Conservation (phyloP, 2,888 invertebrate species). For the Odontocolon sp. region DNA sequence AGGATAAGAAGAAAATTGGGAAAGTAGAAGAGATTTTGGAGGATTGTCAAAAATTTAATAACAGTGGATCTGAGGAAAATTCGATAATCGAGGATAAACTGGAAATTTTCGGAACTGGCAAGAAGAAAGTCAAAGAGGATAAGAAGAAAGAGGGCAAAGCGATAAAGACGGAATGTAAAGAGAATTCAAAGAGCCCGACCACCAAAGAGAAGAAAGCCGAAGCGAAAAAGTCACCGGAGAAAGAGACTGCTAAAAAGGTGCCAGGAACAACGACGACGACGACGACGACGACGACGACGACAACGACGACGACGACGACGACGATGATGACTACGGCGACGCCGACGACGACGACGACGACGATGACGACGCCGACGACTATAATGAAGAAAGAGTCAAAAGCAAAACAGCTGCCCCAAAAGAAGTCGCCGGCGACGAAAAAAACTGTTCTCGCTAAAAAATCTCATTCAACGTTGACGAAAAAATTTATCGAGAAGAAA, state of each 20-base stretch:
- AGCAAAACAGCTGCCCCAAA: slow-evolving; percentile 60
- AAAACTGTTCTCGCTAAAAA: slow-evolving; percentile 71
- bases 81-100: slow-evolving; percentile 58
- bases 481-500: slow-evolving; percentile 77
- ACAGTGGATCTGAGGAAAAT: slow-evolving; percentile 57
- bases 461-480: slow-evolving; percentile 71
- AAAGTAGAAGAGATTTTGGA: slow-evolving; percentile 56
- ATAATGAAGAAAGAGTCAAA: slow-evolving; percentile 70
- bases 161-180: slow-evolving; percentile 72
- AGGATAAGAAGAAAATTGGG: slow-evolving; percentile 62
- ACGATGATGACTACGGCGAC: slow-evolving; percentile 55
- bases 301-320: slow-evolving; percentile 29
- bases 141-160: slow-evolving; percentile 75
- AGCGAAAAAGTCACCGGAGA: slow-evolving; percentile 72
- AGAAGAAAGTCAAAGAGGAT: slow-evolving; percentile 73
- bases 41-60: slow-evolving; percentile 50
- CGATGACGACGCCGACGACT: slow-evolving; percentile 47
- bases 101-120: slow-evolving; percentile 59
- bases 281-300: slow-evolving; percentile 68
- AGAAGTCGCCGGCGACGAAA: slow-evolving; percentile 45
- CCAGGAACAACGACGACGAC: slow-evolving; percentile 51
- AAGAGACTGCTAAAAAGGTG: slow-evolving; percentile 64
- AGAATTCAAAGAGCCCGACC: slow-evolving; percentile 69
- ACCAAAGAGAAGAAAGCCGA: slow-evolving; percentile 76
- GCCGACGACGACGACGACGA: slow-evolving; percentile 67